Evolutionary conservation across 2,797 vertebrate genomes (phyloP).

Genomic region (Alectoris magna): DNA sequence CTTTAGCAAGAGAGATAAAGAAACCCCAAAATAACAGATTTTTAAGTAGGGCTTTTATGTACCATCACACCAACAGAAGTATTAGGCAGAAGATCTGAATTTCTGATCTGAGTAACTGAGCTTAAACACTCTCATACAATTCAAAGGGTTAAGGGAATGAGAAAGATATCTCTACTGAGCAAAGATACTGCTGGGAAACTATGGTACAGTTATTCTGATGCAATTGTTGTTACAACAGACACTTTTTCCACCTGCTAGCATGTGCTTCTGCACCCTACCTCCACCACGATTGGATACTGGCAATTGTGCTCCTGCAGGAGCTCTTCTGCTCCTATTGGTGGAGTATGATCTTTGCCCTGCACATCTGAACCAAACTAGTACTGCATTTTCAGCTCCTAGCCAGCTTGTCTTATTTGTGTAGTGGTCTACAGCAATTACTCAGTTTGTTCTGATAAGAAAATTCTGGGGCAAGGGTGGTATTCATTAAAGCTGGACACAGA

Average conservation of each 20-base stretch:
- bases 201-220: neutral
- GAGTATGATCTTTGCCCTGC: neutral
- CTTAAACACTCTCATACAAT: accelerated
- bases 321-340: neutral
- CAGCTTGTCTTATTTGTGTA: neutral
- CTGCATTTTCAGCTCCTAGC: neutral
- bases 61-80: neutral
- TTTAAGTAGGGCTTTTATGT: neutral
- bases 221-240: neutral
- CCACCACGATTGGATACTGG: accelerated
- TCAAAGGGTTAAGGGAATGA: neutral
- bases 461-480: neutral
- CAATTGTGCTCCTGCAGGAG: neutral
- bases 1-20: neutral
- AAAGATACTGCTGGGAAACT: neutral
- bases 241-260: neutral
- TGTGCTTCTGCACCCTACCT: accelerated
- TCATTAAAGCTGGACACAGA: neutral
- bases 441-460: neutral
- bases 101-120: neutral
- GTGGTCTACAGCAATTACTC: neutral
- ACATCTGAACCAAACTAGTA: neutral
- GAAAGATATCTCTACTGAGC: neutral
- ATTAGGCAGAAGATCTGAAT: neutral
- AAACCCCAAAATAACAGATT: neutral